Percentiles rank a stretch among this genome's conserved stretches.
Evolutionary conservation across 1,140 invertebrate species (phyloP).

Genomic region (Ostrea edulis): DNA sequence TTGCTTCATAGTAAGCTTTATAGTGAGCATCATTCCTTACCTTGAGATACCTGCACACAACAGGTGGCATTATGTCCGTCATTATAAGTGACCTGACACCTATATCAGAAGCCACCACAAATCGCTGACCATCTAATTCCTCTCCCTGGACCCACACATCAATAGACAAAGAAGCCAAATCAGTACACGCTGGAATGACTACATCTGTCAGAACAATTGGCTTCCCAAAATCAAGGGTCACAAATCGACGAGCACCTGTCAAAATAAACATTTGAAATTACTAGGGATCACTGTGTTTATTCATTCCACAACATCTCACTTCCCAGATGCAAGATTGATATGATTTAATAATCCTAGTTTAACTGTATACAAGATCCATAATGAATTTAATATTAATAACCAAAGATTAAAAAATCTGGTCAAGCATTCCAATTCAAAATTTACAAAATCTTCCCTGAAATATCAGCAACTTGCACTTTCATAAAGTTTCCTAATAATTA

Average conservation of each 20-base stretch:
- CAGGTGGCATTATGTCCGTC: conserved; percentile 92
- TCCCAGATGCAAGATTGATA: neutral
- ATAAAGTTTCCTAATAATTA: too few species aligned
- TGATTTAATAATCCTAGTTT: neutral
- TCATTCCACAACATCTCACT: neutral
- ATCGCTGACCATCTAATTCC: conserved; percentile 89
- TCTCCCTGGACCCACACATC: conserved; percentile 92
- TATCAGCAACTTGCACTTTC: too few species aligned
- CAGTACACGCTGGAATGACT: conserved; percentile 91
- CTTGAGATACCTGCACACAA: conserved; percentile 93
- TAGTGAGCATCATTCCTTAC: conserved; percentile 78
- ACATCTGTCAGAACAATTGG: conserved; percentile 92
- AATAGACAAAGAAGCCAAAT: conserved; percentile 91
- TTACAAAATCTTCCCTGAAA: too few species aligned
- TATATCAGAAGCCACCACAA: conserved; percentile 93
- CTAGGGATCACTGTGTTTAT: too few species aligned
- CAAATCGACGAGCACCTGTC: conserved; percentile 87
- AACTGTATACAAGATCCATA: too few species aligned
- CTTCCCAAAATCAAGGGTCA: conserved; percentile 93
- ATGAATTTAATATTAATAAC: neutral
- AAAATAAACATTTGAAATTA: conserved; percentile 24
- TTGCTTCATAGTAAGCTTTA: neutral
- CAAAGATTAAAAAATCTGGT: too few species aligned
- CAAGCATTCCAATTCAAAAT: neutral
- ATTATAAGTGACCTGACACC: conserved; percentile 89